These are phyloP conservation scores for Lepus timidus DNA, from an alignment of 2,113 vertebrate genomes.

Conservation along the genomic window DNA sequence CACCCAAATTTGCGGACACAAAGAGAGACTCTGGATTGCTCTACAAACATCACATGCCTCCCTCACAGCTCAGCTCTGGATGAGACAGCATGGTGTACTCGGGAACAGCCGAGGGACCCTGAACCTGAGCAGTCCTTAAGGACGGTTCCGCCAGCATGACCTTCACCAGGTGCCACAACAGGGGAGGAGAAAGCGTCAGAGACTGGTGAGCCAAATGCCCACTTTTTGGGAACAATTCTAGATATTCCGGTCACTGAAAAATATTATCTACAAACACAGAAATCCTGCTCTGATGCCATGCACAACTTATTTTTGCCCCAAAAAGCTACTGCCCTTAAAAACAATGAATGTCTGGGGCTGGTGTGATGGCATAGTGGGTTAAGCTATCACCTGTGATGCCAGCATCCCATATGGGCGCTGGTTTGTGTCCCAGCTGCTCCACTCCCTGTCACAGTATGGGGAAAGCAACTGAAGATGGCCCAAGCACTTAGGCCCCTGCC, in stretches of 20 bases:
- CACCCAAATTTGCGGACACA: slow-evolving; percentile 88
- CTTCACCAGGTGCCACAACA: not conserved
- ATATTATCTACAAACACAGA: not conserved
- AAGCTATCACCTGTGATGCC: too few relatives aligned
- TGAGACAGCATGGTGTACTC: not conserved
- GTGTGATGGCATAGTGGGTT: too few relatives aligned
- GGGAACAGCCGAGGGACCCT: not conserved
- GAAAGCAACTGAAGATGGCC: too few relatives aligned
- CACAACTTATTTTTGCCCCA: not conserved
- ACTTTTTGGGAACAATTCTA: not conserved
- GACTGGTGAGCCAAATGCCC: not conserved
- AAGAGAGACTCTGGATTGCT: slow-evolving; percentile 84
- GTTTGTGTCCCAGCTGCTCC: too few relatives aligned
- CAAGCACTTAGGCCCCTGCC: too few relatives aligned
- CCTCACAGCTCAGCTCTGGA: not conserved
- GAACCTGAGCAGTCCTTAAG: not conserved
- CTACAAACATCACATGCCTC: not conserved
- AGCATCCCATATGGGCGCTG: too few relatives aligned
- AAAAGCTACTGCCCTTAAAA: not conserved
- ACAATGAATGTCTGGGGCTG: too few relatives aligned
- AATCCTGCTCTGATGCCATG: not conserved
- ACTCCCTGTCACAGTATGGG: too few relatives aligned
- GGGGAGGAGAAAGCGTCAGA: not conserved
- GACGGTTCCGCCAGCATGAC: not conserved
- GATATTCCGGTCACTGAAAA: not conserved